Evolutionary conservation across 2,888 invertebrate species (phyloP), one percentile per base, ranked within the genome.

Genomic region (Cheilosia grossa): DNA sequence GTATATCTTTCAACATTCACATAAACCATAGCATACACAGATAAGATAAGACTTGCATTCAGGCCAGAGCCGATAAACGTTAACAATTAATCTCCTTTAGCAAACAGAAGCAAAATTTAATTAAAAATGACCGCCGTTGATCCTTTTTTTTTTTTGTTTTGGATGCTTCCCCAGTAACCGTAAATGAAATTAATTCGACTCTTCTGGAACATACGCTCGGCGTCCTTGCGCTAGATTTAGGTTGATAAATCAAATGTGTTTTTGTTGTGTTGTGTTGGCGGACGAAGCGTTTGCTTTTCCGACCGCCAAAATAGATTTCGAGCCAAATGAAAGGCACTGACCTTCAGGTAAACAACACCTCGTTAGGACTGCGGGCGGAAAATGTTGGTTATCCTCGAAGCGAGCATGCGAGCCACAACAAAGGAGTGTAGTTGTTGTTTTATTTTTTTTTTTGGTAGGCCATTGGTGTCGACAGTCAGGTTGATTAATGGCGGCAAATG

Each of bases 401-500:
- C 19, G 33, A 56, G 24, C 33, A 21, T 19, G 15, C 13, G 21
- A 27, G 15, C 15, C 21, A 21, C n/a, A 19, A 1, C 13, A 51
- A 15, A 15, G 30, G 40, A 53, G 19, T 3, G 27, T 17, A 21
- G 30, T 42, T 70, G 63, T 17, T 49, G 1, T 10, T n/a, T 6
- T 47, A 17, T 5, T n/a, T n/a, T 2, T 3, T 51, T 27, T 7
- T 63, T 59, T 27, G 13, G 1, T 7, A 44, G 61, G 27, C 24
- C 53, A 67, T 19, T 77, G 53, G 15, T 67, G 78, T 69, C 54
- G 78, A 63, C 69, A 69, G 53, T 47, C 37, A 21, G 63, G 69
- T 75, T 83, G 80, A 83, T 80, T 83, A 80, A 83, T 83, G 70
- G 74, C 47, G 53, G 53, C 27, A 54, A 70, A 83, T 83, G 75